Evolutionary conservation across 2,888 invertebrate genomes (phyloP).

Genomic region (Trachelus tabidus): DNA sequence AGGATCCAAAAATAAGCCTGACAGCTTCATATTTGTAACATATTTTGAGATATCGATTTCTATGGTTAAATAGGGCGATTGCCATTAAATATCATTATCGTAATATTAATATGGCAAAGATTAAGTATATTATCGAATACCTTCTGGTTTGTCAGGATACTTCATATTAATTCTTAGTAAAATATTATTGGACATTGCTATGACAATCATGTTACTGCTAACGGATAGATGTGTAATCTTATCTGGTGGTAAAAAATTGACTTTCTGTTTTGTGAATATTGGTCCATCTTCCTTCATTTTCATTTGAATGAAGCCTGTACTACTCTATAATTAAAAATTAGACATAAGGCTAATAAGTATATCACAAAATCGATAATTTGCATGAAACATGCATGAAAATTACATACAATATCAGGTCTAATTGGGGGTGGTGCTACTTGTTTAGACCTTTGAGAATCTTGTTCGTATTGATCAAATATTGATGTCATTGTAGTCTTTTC

Average conservation of each 20-base stretch:
- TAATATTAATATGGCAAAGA: not conserved
- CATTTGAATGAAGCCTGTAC: conserved; percentile 71
- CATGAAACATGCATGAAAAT: conserved; percentile 1
- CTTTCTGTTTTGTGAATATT: conserved; percentile 87
- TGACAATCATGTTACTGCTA: conserved; percentile 83
- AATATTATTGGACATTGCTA: conserved; percentile 85
- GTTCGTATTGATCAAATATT: conserved; percentile 86
- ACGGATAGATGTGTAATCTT: conserved; percentile 84
- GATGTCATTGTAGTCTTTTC: conserved; percentile 75
- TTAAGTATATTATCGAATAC: conserved; percentile 63
- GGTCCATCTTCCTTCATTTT: conserved; percentile 80
- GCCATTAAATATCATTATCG: not conserved
- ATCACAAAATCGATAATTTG: conserved; percentile 2
- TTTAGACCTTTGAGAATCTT: conserved; percentile 74
- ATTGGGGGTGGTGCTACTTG: conserved; percentile 57
- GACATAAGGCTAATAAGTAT: conserved; percentile 12
- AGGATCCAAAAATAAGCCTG: conserved; percentile 84
- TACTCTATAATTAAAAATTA: conserved; percentile 54
- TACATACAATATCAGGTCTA: conserved; percentile 68
- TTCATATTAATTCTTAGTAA: conserved; percentile 85
- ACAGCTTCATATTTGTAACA: conserved; percentile 72
- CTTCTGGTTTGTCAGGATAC: conserved; percentile 81
- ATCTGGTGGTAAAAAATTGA: conserved; percentile 83
- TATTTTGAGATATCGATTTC: conserved; percentile 80
- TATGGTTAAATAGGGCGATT: conserved; percentile 50